Base-by-base conservation (phyloP, 2,113 vertebrate genomes). In the Elephas maximus region DNA sequence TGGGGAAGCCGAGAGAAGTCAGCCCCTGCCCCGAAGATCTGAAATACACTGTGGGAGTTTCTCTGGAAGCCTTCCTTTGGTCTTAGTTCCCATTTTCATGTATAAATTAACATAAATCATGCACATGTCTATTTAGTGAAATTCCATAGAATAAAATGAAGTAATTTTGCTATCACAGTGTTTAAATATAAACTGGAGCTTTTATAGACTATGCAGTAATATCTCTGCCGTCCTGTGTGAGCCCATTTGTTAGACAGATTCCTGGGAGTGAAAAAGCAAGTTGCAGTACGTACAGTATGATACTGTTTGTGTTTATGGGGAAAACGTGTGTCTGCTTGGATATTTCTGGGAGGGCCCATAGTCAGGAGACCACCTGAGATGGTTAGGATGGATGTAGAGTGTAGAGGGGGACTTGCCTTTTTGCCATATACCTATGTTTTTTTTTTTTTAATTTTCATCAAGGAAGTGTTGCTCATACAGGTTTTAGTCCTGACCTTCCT, bases 81-180 rank as follows among this genome's bases (percentile, higher is more conserved):
- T 80, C 90, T 95, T 92, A 77, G 90, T 82, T 86, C 41, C n/a
- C 48, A 76, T 76, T 33, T 83, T 67, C 44, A 44, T 93, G 87
- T 86, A 90, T 95, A 90, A 95, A 84, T 96, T 90, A 90, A 88
- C 91, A 85, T 74, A 95, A 94, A 92, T 97, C 80, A 80, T 95
- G 85, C 14, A 62, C 76, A 92, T 71, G 4, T 93, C 80, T 95
- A 15, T 94, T 95, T 84, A 91, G 57, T 77, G 89, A 94, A 76
- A 37, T 65, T 79, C 48, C 65, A 92, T 51, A 94, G 80, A 98
- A 97, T 98, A 98, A 98, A 98, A 96, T 85, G 51, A 97, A 90
- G 88, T 97, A 85, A 97, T 95, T 97, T 97, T 98, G 79, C 93
- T 71, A 76, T 60, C 33, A 74, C 28, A 0, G 45, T 62, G 80